A percentile compares a stretch with the other conserved stretches of the same genome.
phyloP scores from a whole-genome alignment of 23 tunicate genomes.

The Ascidia mentula region DNA sequence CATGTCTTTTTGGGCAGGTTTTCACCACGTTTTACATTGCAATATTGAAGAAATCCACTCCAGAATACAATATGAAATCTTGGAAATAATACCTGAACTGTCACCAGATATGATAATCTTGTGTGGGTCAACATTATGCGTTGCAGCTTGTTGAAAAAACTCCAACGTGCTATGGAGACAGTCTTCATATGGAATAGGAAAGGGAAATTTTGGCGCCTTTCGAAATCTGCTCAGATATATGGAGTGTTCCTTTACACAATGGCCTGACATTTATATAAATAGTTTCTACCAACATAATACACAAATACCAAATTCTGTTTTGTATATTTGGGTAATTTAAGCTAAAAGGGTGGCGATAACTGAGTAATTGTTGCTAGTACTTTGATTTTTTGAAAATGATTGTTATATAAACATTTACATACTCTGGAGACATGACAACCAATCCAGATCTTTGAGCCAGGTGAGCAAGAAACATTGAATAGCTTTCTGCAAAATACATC shows the following conservation, averaged over 20 bases:
- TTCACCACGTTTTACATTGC: too few species aligned
- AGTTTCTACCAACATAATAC: too few species aligned
- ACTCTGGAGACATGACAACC: slow-evolving; percentile 69
- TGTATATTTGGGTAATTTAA: too few species aligned
- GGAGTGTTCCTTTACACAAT: too few species aligned
- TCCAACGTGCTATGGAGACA: slow-evolving; percentile 53
- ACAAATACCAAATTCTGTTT: too few species aligned
- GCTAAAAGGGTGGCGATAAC: too few species aligned
- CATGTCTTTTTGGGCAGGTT: background rate
- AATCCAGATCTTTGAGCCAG: slow-evolving; percentile 69
- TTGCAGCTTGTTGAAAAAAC: slow-evolving; percentile 43
- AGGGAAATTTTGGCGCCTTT: slow-evolving; percentile 66
- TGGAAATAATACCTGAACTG: slow-evolving; percentile 95
- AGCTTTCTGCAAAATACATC: slow-evolving; percentile 25
- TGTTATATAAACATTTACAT: slow-evolving; percentile 14
- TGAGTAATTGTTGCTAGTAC: too few species aligned
- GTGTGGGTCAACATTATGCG: slow-evolving; percentile 46
- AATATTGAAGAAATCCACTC: too few species aligned
- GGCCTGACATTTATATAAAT: too few species aligned
- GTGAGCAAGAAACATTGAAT: slow-evolving; percentile 1
- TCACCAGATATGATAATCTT: slow-evolving; percentile 53
- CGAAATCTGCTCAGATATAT: slow-evolving; percentile 39
- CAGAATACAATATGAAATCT: too few species aligned
- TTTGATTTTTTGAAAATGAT: background rate
- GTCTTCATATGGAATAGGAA: slow-evolving; percentile 72